These are phyloP conservation scores for Cantharis rufa DNA, from an alignment of 2,888 invertebrate species.

Conservation along the genomic window DNA sequence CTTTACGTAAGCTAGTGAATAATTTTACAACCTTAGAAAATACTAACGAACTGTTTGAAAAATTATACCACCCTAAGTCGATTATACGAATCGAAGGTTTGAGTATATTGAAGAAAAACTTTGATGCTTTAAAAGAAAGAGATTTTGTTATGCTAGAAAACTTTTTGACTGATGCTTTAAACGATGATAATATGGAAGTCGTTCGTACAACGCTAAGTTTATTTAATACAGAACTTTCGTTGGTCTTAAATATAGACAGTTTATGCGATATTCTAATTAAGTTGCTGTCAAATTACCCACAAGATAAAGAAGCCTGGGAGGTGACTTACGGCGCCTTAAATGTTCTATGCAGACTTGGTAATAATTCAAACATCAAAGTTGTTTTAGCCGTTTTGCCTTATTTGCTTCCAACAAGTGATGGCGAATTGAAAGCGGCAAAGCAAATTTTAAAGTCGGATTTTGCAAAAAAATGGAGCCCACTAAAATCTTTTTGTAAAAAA, in stretches of 20 bases:
- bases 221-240: conserved; percentile 14
- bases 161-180: conserved; percentile 67
- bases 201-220: conserved; percentile 60
- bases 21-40: conserved; percentile 37
- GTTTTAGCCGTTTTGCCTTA: conserved; percentile 66
- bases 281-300: conserved; percentile 58
- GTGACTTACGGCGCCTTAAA: conserved; percentile 43
- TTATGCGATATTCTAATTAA: conserved; percentile 59
- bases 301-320: conserved; percentile 51
- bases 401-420: conserved; percentile 61
- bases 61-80: conserved; percentile 72
- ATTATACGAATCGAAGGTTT: conserved; percentile 70
- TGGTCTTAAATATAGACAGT: conserved; percentile 38
- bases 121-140: conserved; percentile 56
- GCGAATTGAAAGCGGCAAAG: conserved; percentile 54
- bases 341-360: conserved; percentile 36
- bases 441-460: conserved; percentile 55
- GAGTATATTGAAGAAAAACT: conserved; percentile 64
- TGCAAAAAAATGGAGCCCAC: conserved; percentile 47
- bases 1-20: conserved; percentile 43
- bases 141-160: conserved; percentile 66
- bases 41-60: conserved; percentile 63
- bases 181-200: conserved; percentile 69
- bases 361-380: conserved; percentile 60
- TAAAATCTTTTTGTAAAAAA: conserved; percentile 20